These are phyloP conservation scores for Parotocinclus haroldoi DNA, from an alignment of 2,797 vertebrate species.

Conservation along the genomic window DNA sequence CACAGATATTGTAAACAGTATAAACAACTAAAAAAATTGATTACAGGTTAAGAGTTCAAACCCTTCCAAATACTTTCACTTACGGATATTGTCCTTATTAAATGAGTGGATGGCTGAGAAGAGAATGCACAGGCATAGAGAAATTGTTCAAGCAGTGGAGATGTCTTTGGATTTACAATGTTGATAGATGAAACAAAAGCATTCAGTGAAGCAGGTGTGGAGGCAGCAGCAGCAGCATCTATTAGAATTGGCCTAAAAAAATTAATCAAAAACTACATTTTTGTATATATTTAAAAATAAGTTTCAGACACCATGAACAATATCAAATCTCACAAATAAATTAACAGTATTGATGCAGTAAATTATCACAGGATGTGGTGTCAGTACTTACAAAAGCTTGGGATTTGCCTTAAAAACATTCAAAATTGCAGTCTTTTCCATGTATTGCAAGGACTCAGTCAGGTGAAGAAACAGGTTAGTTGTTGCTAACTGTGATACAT, in stretches of 20 bases:
- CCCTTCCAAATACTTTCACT: background rate
- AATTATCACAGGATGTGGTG: too few relatives aligned
- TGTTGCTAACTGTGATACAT: conserved; percentile 7
- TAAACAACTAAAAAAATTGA: background rate
- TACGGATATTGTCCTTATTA: conserved; percentile 30
- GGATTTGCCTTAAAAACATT: conserved; percentile 13
- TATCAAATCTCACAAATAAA: background rate
- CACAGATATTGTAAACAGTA: background rate
- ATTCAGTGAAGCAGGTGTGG: conserved; percentile 27
- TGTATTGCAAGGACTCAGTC: conserved; percentile 4
- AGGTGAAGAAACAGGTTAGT: conserved; percentile 3
- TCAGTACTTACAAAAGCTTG: conserved; percentile 25
- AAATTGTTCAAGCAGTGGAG: conserved; percentile 25
- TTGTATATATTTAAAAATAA: background rate
- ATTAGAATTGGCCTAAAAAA: conserved; percentile 23
- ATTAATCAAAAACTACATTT: background rate
- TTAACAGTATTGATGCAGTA: background rate
- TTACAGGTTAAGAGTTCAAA: background rate
- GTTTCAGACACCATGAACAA: background rate
- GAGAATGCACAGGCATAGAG: conserved; percentile 37
- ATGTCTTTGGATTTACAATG: conserved; percentile 18
- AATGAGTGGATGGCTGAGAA: conserved; percentile 34
- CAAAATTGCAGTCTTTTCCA: conserved; percentile 10
- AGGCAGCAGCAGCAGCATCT: conserved; percentile 26
- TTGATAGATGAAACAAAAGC: conserved; percentile 27